Evolutionary conservation across 2,797 vertebrate genomes (phyloP), one percentile per base, ranked within the genome.

Genomic region (Diglossa cyanea): DNA sequence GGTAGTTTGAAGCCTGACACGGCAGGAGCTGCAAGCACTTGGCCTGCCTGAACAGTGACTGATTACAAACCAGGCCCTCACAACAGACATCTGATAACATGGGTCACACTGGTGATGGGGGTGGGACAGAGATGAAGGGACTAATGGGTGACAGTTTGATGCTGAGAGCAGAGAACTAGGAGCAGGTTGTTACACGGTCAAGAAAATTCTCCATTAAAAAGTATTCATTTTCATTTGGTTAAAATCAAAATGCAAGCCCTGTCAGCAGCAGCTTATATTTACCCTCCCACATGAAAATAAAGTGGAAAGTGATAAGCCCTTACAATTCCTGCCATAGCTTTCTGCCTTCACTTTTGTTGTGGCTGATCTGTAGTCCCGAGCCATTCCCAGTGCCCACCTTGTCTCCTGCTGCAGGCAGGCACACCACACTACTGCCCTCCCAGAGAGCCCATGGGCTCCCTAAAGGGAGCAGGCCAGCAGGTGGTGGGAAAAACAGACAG

Each of bases 211-310:
- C 50, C 35, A 72, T 87, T 76, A 84, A 91, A 93, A 92, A 67
- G 30, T 45, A 90, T 70, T 88, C 1, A 33, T 74, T 87, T 89
- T 89, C 50, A 83, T 89, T 85, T 85, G 26, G 28, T 55, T 83
- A 89, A 89, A 93, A 92, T 80, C 45, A 92, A 92, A 94, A 77
- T 20, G 42, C 78, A 92, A 95, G 54, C 54, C 24, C 57, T 77
- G 72, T 75, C 86, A 74, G 47, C 3, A 0, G 61, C 68, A 72
- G 42, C 68, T 79, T 61, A 31, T 63, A 89, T 57, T 87, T 74
- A 79, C 65, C 71, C 50, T 92, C 80, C 81, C 65, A 89, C 50
- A 45, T 15, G 7, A 76, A 92, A 91, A 87, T 30, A 72, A 86
- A 89, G 81, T 31, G 23, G 72, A 72, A 94, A 87, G 54, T 0